These are phyloP conservation scores for Enteromius paludinosus DNA, from an alignment of 2,797 vertebrate species.

Conservation along the genomic window DNA sequence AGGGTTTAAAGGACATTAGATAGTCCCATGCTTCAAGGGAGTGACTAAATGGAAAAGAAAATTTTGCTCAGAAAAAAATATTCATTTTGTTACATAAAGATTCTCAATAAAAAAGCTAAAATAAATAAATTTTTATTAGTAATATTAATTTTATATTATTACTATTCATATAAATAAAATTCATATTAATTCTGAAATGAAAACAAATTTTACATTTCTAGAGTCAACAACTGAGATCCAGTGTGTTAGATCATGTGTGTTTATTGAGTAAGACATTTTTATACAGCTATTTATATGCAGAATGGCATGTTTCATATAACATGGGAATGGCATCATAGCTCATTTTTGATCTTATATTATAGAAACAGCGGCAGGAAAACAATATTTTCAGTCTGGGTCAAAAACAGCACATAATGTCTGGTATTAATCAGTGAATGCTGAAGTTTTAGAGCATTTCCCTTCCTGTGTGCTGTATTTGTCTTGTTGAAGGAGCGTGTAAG, in stretches of 20 bases:
- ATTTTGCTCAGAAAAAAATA: not conserved
- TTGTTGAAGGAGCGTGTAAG: constrained; percentile 59
- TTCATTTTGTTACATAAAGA: not conserved
- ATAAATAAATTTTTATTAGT: not conserved
- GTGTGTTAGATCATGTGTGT: not conserved
- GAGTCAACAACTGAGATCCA: not conserved
- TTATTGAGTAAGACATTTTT: constrained; percentile 3
- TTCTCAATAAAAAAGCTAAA: not conserved
- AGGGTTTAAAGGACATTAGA: not conserved
- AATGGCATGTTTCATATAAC: not conserved
- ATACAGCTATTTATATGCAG: not conserved
- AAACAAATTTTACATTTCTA: not conserved
- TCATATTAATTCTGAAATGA: not conserved
- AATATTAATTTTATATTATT: not conserved
- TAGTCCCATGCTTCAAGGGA: not conserved
- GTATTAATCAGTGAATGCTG: constrained; percentile 29
- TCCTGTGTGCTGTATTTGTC: constrained; percentile 49
- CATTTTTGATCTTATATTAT: not conserved
- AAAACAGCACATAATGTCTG: constrained; percentile 11
- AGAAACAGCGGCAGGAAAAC: constrained; percentile 24
- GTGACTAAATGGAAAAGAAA: not conserved
- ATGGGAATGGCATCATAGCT: not conserved
- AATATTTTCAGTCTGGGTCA: not conserved
- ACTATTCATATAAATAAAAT: not conserved
- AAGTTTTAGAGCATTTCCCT: constrained; percentile 42